Evolutionary conservation across 2,888 invertebrate genomes (phyloP).

Genomic region (Lasioglossum morio): DNA sequence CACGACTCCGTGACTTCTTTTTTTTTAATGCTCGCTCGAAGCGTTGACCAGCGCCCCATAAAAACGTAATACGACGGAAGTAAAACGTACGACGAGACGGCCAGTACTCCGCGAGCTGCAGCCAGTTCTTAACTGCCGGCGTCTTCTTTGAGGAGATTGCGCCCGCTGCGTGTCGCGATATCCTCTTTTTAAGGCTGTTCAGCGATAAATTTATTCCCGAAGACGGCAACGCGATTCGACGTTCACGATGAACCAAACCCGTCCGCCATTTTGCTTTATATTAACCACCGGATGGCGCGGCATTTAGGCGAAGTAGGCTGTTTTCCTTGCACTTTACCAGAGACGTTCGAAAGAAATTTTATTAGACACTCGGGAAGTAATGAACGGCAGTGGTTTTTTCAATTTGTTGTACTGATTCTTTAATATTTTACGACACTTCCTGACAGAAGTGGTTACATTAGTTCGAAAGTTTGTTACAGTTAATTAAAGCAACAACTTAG

Average conservation of each 20-base stretch:
- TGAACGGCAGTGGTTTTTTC: background rate
- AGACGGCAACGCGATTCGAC: background rate
- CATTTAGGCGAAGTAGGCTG: background rate
- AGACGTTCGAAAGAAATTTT: background rate
- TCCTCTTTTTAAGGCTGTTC: background rate
- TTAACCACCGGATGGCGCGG: background rate
- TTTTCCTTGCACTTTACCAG: background rate
- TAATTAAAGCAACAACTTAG: background rate
- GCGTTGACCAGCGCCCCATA: constrained; percentile 48
- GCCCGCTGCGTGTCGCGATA: constrained; percentile 1
- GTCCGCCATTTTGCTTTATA: background rate
- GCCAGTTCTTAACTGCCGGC: constrained; percentile 5
- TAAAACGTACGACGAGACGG: constrained; percentile 14
- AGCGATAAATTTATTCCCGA: constrained; percentile 22
- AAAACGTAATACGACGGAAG: constrained; percentile 40
- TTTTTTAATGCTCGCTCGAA: constrained; percentile 27
- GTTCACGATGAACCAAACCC: background rate
- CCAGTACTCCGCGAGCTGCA: background rate
- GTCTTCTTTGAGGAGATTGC: constrained; percentile 16
- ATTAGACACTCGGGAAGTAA: background rate
- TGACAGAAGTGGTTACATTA: background rate
- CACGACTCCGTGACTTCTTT: background rate
- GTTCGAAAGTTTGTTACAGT: background rate
- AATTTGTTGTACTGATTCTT: background rate
- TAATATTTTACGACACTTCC: background rate